These are phyloP conservation scores for Kradibia gibbosae DNA, from an alignment of 1,140 invertebrate genomes.

Conservation along the genomic window DNA sequence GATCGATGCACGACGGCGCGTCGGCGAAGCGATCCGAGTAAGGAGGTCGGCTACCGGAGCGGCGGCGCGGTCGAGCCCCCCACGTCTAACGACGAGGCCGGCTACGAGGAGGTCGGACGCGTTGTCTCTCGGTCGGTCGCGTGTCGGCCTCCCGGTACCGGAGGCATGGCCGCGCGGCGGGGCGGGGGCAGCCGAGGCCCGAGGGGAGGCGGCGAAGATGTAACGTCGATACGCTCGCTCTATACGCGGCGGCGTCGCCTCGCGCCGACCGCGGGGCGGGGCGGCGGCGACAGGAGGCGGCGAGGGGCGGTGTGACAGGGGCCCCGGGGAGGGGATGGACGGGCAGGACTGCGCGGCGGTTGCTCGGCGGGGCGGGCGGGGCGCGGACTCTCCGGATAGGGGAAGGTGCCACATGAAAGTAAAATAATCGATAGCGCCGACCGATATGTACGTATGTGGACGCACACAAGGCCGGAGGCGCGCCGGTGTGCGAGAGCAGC, in stretches of 20 bases:
- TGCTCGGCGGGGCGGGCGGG: background rate
- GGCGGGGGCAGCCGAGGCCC: background rate
- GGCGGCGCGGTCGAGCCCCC: slow-evolving; percentile 39
- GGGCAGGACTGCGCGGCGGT: background rate
- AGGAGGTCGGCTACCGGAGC: background rate
- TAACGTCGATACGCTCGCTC: slow-evolving; percentile 72
- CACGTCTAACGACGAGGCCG: slow-evolving; percentile 26
- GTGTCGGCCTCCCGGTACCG: background rate
- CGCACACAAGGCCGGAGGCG: background rate
- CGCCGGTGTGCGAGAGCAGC: background rate
- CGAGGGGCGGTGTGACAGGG: background rate
- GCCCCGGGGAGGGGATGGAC: background rate
- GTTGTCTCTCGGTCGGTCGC: slow-evolving; percentile 7
- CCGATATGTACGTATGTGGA: slow-evolving; percentile 61
- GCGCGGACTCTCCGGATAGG: slow-evolving; percentile 2
- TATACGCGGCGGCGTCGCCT: slow-evolving; percentile 67
- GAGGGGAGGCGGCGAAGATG: slow-evolving; percentile 57
- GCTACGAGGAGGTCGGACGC: slow-evolving; percentile 22
- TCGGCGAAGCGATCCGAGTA: background rate
- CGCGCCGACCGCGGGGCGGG: slow-evolving; percentile 51
- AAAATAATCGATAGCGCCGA: slow-evolving; percentile 72
- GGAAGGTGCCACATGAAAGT: slow-evolving; percentile 14
- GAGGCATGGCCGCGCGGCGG: background rate
- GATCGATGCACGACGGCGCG: background rate
- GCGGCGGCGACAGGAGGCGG: slow-evolving; percentile 55